Evolutionary conservation across 2,888 invertebrate species (phyloP), one percentile per base, ranked within the genome.

Genomic region (Pheosia tremula): DNA sequence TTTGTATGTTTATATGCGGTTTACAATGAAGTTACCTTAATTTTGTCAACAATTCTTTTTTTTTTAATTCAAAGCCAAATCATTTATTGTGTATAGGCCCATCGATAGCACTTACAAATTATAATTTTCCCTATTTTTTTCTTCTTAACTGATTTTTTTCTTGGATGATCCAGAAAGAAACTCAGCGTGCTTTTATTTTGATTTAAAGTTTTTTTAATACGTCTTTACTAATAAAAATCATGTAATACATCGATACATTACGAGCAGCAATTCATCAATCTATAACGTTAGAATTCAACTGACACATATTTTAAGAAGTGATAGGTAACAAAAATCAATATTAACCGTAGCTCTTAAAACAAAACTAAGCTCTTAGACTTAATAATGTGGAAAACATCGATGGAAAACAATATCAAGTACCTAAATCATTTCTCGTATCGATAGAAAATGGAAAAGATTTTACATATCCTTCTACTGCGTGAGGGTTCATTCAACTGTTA

Each of bases 401-500:
- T 68, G 71, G 71, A 62, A 80, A 79, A 74, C 77, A 79, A 79
- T 82, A 78, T 77, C 75, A 57, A 72, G 68, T 59, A 71, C 74
- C 24, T 24, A 24, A 24, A 71, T 76, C 71, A 64, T 71, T 68
- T 67, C 63, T 68, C 82, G 79, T 64, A 68, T 61, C 71, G 68
- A 74, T 67, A 62, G 74, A 74, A 73, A 68, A 75, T 74, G 68
- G 65, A 60, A 72, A 72, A 72, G 68, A 73, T 78, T 81, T 80
- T 79, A 78, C 81, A 83, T 82, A 83, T 82, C 86, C 76, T 81
- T 81, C 77, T 76, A 80, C 81, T 84, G 82, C 81, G 80, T 83
- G 74, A 69, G 67, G 71, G 77, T 75, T 80, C 85, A 85, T 77
- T 90, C 90, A 82, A 82, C 88, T 85, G 91, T 90, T 83, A 88